Percentiles rank a stretch among this genome's conserved stretches.
phyloP scores from a whole-genome alignment of 1,140 invertebrate species.

The Triops longicaudatus region DNA sequence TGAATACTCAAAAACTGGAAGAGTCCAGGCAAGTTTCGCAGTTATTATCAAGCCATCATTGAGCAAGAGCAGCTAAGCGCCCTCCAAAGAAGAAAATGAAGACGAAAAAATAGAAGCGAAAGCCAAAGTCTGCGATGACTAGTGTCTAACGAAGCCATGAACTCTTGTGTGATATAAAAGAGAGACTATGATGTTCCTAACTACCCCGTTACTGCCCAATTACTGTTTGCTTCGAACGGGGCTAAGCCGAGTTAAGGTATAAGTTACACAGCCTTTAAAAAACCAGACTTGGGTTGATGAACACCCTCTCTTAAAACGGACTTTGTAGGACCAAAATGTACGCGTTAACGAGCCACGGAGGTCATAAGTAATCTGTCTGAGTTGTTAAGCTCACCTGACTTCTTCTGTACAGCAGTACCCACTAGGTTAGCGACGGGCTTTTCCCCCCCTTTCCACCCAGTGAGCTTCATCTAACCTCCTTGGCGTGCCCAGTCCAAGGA shows the following conservation, averaged over 20 bases:
- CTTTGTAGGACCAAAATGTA: background rate
- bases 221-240: background rate
- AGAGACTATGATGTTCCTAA: conserved; percentile 1
- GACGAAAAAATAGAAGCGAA: background rate
- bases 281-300: background rate
- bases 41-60: conserved; percentile 7
- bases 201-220: conserved; percentile 12
- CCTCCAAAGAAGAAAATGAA: background rate
- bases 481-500: too few species aligned
- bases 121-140: background rate
- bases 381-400: background rate
- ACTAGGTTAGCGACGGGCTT: too few species aligned
- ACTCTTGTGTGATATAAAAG: background rate
- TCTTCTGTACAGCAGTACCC: too few species aligned
- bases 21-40: background rate
- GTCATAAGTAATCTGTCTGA: conserved; percentile 3
- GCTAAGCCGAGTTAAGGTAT: background rate
- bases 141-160: background rate
- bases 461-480: too few species aligned
- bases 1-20: background rate
- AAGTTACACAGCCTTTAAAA: background rate
- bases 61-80: too few species aligned
- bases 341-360: background rate
- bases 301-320: background rate
- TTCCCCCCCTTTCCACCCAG: too few species aligned